phyloP scores from a whole-genome alignment of 1,140 invertebrate species.

The Phthorimaea operculella region DNA sequence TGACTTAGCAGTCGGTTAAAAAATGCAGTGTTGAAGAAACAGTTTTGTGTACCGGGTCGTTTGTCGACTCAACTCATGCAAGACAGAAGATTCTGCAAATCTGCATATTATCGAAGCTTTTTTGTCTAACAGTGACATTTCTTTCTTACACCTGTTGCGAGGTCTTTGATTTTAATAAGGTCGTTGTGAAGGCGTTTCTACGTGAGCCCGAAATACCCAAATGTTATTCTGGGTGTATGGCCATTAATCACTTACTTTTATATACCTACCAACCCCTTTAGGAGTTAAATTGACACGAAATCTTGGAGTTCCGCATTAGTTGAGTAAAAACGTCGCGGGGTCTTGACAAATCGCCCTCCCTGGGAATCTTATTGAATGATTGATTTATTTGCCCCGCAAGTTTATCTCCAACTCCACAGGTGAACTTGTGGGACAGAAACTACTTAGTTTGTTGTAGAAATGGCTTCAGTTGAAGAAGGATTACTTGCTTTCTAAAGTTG shows the following conservation, averaged over 20 bases:
- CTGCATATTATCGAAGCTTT: conserved; percentile 44
- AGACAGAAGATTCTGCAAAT: conserved; percentile 56
- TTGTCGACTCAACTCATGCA: too few species aligned
- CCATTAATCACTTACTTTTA: too few species aligned
- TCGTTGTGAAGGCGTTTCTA: too few species aligned
- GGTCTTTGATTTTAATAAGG: too few species aligned
- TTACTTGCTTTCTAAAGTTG: too few species aligned
- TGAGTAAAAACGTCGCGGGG: conserved; percentile 16
- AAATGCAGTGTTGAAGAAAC: too few species aligned
- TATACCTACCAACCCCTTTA: neutral
- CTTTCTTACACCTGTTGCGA: too few species aligned
- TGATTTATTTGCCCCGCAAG: conserved; percentile 44
- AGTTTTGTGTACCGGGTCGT: too few species aligned
- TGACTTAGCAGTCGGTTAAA: too few species aligned
- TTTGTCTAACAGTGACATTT: conserved; percentile 29
- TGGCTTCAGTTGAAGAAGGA: too few species aligned
- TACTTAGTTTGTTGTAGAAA: too few species aligned
- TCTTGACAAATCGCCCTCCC: conserved; percentile 48
- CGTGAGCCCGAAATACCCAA: neutral
- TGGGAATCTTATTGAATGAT: conserved; percentile 51
- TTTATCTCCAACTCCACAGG: conserved; percentile 30
- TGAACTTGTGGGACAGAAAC: conserved; percentile 27
- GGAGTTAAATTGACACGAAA: neutral
- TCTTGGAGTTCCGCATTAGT: conserved; percentile 11
- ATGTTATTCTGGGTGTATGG: neutral